phyloP scores from a whole-genome alignment of 2,797 vertebrate species.

The Lacerta bilineata region DNA sequence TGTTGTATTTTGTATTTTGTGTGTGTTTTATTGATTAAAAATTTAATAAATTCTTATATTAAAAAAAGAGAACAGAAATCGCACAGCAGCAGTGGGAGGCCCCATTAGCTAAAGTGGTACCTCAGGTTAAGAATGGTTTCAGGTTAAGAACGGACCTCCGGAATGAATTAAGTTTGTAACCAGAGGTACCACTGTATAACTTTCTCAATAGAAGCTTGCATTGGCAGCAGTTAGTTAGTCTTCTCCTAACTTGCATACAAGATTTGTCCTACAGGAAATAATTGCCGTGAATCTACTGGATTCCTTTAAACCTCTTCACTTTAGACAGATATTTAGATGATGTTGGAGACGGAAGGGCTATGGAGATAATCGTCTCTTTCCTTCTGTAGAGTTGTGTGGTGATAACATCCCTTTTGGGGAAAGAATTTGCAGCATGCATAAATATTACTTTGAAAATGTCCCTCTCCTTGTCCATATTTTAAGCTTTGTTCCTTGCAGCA shows the following conservation, averaged over 20 bases:
- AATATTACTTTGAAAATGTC: background rate
- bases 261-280: background rate
- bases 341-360: background rate
- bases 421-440: background rate
- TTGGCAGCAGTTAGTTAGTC: background rate
- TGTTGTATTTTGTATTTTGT: too few species aligned
- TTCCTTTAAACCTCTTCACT: background rate
- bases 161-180: too few species aligned
- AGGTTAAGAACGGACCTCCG: too few species aligned
- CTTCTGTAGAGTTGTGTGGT: background rate
- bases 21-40: too few species aligned
- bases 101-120: too few species aligned
- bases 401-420: background rate
- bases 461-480: background rate
- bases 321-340: background rate
- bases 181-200: background rate
- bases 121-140: too few species aligned
- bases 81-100: accelerated
- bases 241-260: background rate
- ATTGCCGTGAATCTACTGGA: background rate
- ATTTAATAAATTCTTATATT: too few species aligned
- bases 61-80: too few species aligned
- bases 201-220: background rate
- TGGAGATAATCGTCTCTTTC: background rate
- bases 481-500: background rate